A percentile compares a stretch with the other conserved stretches of the same genome.
phyloP scores from a whole-genome alignment of 2,888 invertebrate species.

The Octodonta nipae region DNA sequence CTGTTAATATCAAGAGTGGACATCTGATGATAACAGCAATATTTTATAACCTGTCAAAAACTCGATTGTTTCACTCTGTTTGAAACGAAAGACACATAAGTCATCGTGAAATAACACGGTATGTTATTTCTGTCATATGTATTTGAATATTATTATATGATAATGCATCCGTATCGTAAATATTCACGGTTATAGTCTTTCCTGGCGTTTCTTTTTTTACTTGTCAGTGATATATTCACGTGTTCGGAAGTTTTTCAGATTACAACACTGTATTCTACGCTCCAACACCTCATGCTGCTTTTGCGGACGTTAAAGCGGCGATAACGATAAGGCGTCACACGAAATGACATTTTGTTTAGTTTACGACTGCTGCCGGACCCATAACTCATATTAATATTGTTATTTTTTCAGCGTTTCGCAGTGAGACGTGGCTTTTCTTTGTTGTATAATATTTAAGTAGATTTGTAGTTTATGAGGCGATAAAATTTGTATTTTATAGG shows the following conservation, averaged over 20 bases:
- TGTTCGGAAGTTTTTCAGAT: conserved; percentile 11
- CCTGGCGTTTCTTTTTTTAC: conserved; percentile 11
- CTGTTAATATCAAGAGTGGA: too few species aligned
- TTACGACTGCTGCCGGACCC: conserved; percentile 32
- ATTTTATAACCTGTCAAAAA: too few species aligned
- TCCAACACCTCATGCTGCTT: conserved; percentile 20
- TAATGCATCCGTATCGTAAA: conserved; percentile 12
- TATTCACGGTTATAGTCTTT: conserved; percentile 13
- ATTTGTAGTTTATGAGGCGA: conserved; percentile 2
- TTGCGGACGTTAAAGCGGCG: conserved; percentile 25
- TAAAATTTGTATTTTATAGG: background rate
- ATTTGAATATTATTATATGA: too few species aligned
- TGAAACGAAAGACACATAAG: too few species aligned
- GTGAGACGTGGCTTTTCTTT: conserved; percentile 3
- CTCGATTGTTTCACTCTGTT: too few species aligned
- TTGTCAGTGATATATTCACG: conserved; percentile 13
- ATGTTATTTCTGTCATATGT: too few species aligned
- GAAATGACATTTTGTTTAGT: conserved; percentile 35
- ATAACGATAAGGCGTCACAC: conserved; percentile 35
- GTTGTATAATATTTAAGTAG: conserved; percentile 1
- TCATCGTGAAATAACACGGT: too few species aligned
- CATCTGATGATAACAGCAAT: too few species aligned
- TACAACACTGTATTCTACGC: conserved; percentile 8
- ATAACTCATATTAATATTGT: conserved; percentile 29
- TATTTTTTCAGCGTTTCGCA: conserved; percentile 11